Evolutionary conservation across 2,113 vertebrate species (phyloP), one percentile per base, ranked within the genome.

Genomic region (Plecturocebus donacophilus): DNA sequence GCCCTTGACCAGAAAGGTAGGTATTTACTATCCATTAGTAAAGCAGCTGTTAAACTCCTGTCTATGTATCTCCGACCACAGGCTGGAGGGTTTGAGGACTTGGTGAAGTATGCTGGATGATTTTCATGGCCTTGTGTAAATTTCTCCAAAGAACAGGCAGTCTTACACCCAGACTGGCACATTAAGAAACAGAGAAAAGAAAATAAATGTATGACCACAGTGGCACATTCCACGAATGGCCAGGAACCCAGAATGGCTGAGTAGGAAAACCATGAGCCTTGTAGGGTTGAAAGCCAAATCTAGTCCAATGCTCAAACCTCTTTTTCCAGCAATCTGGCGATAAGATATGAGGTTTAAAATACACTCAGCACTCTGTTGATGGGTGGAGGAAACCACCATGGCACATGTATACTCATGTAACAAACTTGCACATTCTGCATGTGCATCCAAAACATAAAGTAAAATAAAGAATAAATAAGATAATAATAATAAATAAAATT

Each of bases 31-130:
- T 73, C 21, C 27, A 7, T n/a, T 77, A 42, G 20, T 49, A 91
- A 56, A 58, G 6, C 14, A 35, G n/a, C n/a, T 38, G 13, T 14
- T 45, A 42, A 32, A 45, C 54, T 27, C 38, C 23, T 10, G 25
- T 17, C 3, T 7, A 0, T 0, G 1, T 75, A 77, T 25, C 30
- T 61, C 23, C 52, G 20, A 82, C 14, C 20, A 45, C 0, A 8
- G 38, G 32, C 8, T 47, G 27, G 13, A 66, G 12, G 19, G 54
- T 71, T 35, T 4, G 12, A 80, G 1, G 0, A 76, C 4, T 13
- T 38, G 25, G 38, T 27, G 16, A 49, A 4, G 19, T 7, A 12
- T 12, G 10, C 32, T 11, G 5, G 19, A 61, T 10, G 19, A 2
- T 75, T 68, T 77, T 40, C 17, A 27, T 13, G 27, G 12, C 61